Percentiles rank a stretch among this genome's conserved stretches.
phyloP scores from a whole-genome alignment of 2,888 invertebrate species.

The Trimorus sp. region DNA sequence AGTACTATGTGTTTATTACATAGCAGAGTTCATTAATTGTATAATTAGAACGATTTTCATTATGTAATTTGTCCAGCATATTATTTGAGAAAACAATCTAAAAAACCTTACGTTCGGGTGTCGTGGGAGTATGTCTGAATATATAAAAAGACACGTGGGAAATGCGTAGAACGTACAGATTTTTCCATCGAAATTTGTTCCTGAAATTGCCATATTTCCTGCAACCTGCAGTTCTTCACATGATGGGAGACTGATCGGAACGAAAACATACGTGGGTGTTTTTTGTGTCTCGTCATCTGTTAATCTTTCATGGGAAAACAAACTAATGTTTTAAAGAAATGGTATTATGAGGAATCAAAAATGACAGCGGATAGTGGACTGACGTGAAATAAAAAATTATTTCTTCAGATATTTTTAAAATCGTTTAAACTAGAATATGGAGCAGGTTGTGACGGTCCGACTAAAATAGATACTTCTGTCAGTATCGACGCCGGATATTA shows the following conservation, averaged over 20 bases:
- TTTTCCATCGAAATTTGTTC: slow-evolving; percentile 34
- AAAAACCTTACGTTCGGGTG: slow-evolving; percentile 9
- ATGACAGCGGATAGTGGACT: slow-evolving; percentile 29
- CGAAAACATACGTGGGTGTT: slow-evolving; percentile 51
- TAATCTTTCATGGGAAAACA: slow-evolving; percentile 52
- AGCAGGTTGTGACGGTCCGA: slow-evolving; percentile 13
- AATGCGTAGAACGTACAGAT: slow-evolving; percentile 1
- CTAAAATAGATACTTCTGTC: slow-evolving; percentile 3
- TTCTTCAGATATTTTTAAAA: slow-evolving; percentile 31
- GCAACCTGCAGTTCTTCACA: slow-evolving; percentile 61
- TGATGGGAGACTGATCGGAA: slow-evolving; percentile 25
- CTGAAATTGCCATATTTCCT: slow-evolving; percentile 58
- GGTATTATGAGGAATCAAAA: slow-evolving; percentile 27
- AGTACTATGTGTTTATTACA: too few relatives aligned
- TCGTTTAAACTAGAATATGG: neutral
- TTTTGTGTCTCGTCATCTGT: slow-evolving; percentile 46
- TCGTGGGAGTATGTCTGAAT: slow-evolving; percentile 18
- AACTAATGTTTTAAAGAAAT: slow-evolving; percentile 39
- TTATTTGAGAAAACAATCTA: neutral
- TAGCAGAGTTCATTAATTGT: neutral
- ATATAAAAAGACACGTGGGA: slow-evolving; percentile 20
- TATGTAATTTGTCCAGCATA: neutral
- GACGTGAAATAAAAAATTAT: slow-evolving; percentile 27
- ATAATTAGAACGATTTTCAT: too few relatives aligned
- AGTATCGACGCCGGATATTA: neutral